Evolutionary conservation across 1,140 invertebrate species (phyloP).

Genomic region (Agrilus planipennis): DNA sequence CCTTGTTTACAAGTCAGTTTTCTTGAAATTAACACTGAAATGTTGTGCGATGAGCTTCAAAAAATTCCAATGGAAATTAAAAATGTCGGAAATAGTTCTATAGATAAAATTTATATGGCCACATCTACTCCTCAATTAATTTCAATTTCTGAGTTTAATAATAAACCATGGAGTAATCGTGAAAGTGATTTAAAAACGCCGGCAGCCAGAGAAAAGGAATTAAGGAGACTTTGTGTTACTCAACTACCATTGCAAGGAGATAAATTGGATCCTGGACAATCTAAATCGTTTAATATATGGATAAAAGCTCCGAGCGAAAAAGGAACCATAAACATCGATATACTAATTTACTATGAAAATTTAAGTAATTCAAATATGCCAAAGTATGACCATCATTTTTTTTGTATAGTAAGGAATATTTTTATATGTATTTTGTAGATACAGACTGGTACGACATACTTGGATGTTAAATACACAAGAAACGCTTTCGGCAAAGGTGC

Average conservation of each 20-base stretch:
- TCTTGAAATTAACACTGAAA: constrained; percentile 50
- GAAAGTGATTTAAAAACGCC: constrained; percentile 27
- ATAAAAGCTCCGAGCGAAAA: constrained; percentile 51
- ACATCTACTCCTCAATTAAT: constrained; percentile 57
- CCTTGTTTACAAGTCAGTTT: constrained; percentile 62
- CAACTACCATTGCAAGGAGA: constrained; percentile 36
- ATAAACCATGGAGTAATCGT: constrained; percentile 18
- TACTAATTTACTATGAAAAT: constrained; percentile 65
- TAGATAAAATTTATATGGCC: constrained; percentile 53
- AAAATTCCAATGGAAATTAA: constrained; percentile 51
- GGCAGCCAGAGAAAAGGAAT: constrained; percentile 35
- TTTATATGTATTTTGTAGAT: constrained; percentile 35
- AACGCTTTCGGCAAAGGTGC: constrained; percentile 47
- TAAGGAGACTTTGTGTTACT: constrained; percentile 39
- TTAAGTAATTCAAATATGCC: constrained; percentile 34
- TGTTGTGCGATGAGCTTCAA: constrained; percentile 63
- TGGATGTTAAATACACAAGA: constrained; percentile 58
- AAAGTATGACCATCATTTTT: constrained; percentile 24
- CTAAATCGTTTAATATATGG: constrained; percentile 49
- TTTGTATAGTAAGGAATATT: constrained; percentile 9
- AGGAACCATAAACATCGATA: constrained; percentile 49
- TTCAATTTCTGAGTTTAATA: constrained; percentile 28
- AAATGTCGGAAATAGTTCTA: constrained; percentile 53
- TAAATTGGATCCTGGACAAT: constrained; percentile 42
- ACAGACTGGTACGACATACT: constrained; percentile 53